Evolutionary conservation across 2,888 invertebrate genomes (phyloP).

Genomic region (Euspilapteryx auroguttella): DNA sequence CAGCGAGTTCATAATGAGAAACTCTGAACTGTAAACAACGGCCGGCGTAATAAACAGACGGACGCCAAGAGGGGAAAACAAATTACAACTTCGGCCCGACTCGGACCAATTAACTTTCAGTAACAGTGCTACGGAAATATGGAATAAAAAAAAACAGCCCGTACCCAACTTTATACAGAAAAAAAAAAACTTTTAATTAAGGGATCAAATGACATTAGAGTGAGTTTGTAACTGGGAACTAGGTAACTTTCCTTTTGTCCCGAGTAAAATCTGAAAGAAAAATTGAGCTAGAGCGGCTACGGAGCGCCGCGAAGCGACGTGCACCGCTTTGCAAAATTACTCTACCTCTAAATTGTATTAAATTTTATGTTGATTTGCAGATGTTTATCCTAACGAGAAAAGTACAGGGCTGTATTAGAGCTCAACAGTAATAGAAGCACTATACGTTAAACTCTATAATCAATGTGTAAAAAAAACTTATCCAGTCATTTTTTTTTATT

Average conservation of each 20-base stretch:
- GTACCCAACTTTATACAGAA: slow-evolving; percentile 34
- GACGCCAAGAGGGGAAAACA: slow-evolving; percentile 40
- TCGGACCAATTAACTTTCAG: slow-evolving; percentile 57
- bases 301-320: too few species aligned
- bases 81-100: slow-evolving; percentile 52
- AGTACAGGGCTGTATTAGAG: too few species aligned
- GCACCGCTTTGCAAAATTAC: too few species aligned
- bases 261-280: slow-evolving; percentile 17
- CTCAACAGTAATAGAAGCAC: too few species aligned
- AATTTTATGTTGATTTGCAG: too few species aligned
- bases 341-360: too few species aligned
- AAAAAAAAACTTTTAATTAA: slow-evolving; percentile 54
- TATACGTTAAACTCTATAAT: too few species aligned
- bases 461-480: too few species aligned
- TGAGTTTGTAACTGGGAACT: slow-evolving; percentile 40
- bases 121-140: slow-evolving; percentile 50
- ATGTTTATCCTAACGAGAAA: too few species aligned
- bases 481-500: too few species aligned
- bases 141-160: slow-evolving; percentile 53
- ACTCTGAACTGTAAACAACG: slow-evolving; percentile 27
- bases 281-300: slow-evolving; percentile 7
- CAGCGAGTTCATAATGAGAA: too few species aligned
- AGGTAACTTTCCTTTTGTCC: slow-evolving; percentile 41
- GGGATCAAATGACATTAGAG: slow-evolving; percentile 58
- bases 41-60: slow-evolving; percentile 41